Conservation (phyloP, 2,797 vertebrate genomes). For the Astyanax mexicanus region DNA sequence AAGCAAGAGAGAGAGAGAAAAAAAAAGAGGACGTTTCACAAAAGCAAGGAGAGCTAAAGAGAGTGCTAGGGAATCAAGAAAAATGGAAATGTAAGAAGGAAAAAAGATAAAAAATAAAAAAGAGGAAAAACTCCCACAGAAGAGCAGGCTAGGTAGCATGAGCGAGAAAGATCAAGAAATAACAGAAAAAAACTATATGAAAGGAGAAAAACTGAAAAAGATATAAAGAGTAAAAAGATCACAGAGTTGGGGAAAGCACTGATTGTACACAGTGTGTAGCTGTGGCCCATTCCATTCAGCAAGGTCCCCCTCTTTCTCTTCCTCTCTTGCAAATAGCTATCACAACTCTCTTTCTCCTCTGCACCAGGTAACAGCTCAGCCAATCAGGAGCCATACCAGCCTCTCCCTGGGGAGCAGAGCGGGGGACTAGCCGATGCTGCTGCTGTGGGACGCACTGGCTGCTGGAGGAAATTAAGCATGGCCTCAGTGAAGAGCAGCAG, state of each 20-base stretch:
- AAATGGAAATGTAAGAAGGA: conserved; percentile 24
- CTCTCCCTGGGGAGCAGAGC: conserved; percentile 40
- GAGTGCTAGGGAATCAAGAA: no score
- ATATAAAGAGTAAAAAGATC: background rate
- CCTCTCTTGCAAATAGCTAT: background rate
- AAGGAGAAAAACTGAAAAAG: conserved; percentile 34
- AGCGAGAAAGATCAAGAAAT: conserved; percentile 41
- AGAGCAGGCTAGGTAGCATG: no score
- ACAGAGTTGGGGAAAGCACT: background rate
- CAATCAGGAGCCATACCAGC: conserved; percentile 44
- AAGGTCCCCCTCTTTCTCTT: background rate
- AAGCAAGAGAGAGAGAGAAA: no score
- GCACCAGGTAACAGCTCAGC: conserved; percentile 71
- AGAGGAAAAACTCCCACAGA: no score
- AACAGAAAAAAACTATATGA: conserved; percentile 7
- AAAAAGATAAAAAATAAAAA: background rate
- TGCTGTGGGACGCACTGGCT: background rate
- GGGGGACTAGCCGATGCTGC: conserved; percentile 23
- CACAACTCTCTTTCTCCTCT: conserved; percentile 35
- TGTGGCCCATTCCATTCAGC: conserved; percentile 2
- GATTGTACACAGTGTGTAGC: background rate
- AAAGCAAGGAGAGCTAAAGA: no score
- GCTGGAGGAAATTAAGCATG: background rate
- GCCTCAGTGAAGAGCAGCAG: background rate
- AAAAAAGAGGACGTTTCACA: no score